Evolutionary conservation across 2,888 invertebrate genomes (phyloP), one percentile per base, ranked within the genome.

Genomic region (Euzetes globulus): DNA sequence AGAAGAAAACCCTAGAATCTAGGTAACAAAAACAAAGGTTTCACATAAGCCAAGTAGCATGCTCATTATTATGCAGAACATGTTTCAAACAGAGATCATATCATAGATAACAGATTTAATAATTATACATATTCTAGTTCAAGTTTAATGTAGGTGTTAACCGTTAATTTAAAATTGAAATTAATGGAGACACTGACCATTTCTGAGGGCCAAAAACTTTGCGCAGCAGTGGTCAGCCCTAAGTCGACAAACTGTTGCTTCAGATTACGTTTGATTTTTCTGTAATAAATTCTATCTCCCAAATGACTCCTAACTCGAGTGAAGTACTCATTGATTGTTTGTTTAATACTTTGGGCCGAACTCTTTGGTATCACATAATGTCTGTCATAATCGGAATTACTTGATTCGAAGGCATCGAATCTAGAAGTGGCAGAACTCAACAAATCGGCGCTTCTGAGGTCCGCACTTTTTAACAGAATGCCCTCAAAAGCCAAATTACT

Each of bases 221-320:
- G 74, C 13, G 70, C 11, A 41, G 63, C 74, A 15, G 74, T 71
- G 50, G 19, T n/a, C n/a, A 74, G 37, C n/a, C 74, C 74, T 29
- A 50, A 47, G 3, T 71, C 37, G 1, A 71, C 15, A 19, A 74
- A 74, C 9, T 71, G 52, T 71, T 25, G 11, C 19, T 50, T 25
- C 17, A 74, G 27, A 52, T 9, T 52, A 13, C 71, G 71, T 55
- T 74, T 74, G 22, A 74, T 25, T 71, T 55, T 45, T 3, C 22
- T 1, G 19, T 68, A 68, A 41, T 68, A 68, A n/a, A 1, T 37
- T 19, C 68, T 17, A 22, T 68, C 68, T 22, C 68, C 68, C 19
- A 37, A 19, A 68, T 68, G 33, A 19, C 68, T 68, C 22, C 68
- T 4, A 11, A 68, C 68, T 13, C 41, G 19, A 22, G 41, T 68